Conservation (phyloP, 1,140 invertebrate species). For the Grapholita molesta region DNA sequence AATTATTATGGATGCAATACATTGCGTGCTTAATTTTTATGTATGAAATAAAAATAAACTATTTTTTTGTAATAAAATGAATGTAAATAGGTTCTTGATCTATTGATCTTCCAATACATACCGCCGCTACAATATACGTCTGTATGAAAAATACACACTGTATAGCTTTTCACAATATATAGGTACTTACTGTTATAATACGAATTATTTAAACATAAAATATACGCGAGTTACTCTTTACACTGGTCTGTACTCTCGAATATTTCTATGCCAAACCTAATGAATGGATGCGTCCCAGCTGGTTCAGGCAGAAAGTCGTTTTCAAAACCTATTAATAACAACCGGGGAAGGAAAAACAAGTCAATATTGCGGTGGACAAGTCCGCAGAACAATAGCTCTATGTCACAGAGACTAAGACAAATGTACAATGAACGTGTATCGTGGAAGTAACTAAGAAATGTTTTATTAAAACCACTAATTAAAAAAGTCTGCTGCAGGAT, state of each 20-base stretch:
- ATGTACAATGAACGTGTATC: slow-evolving; percentile 26
- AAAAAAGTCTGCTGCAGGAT: slow-evolving; percentile 5
- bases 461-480: slow-evolving; percentile 28
- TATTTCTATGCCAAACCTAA: neutral
- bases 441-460: slow-evolving; percentile 35
- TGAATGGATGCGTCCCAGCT: neutral
- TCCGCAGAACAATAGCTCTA: slow-evolving; percentile 54
- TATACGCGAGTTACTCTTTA: no score
- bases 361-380: slow-evolving; percentile 53
- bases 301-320: neutral
- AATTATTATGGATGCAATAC: no score
- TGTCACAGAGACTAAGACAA: slow-evolving; percentile 56
- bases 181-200: no score
- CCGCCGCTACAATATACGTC: no score
- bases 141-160: no score
- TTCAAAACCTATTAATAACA: slow-evolving; percentile 40
- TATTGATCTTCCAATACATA: no score
- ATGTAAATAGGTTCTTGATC: no score
- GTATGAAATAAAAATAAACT: no score
- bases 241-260: neutral
- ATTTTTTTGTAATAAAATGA: no score
- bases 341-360: slow-evolving; percentile 37
- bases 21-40: no score
- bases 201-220: no score
- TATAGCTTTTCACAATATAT: no score